Evolutionary conservation across 2,113 vertebrate species (phyloP), one percentile per base, ranked within the genome.

Genomic region (Neogale vison): DNA sequence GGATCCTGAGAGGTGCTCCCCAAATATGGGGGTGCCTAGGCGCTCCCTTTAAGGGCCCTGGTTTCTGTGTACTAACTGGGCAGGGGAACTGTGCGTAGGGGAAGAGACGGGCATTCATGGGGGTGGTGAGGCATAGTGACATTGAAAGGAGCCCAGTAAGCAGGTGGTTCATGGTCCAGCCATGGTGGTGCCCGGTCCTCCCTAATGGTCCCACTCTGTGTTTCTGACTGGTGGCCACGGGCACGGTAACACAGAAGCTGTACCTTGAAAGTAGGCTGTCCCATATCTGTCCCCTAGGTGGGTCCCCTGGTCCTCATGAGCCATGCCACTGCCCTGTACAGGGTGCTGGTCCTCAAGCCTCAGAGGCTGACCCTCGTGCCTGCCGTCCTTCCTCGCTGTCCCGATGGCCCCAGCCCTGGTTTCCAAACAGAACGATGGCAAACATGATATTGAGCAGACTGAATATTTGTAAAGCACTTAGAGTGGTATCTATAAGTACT

Each of bases 211-310:
- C 95, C 98, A 97, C 98, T 76, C 87, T 69, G 36, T 99, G 98
- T 96, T 98, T 96, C 98, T 99, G 97, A 63, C 97, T 86, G 98
- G 98, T 99, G 99, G 99, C 99, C 99, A 98, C 97, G 99, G 99
- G 94, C 99, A 98, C 99, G 99, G 99, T 95, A 99, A 99, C 99
- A 99, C 99, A 98, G 99, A 99, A 99, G 99, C 99, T 98, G 99
- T 99, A 99, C 98, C 99, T 99, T 99, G 99, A 99, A 99, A 99
- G 99, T 99, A 99, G 99, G 99, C 99, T 98, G 98, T 99, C 99
- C 96, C 95, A 98, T 98, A 98, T 96, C 99, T 99, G 98, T 99
- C 99, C 90, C 99, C 99, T 99, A 99, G 99, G 99, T 99, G 99
- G 99, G 99, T 99, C 98, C 95, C 98, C 98, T 97, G 98, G 99